Evolutionary conservation across 2,797 vertebrate genomes (phyloP).

Genomic region (Bovichtus variegatus): DNA sequence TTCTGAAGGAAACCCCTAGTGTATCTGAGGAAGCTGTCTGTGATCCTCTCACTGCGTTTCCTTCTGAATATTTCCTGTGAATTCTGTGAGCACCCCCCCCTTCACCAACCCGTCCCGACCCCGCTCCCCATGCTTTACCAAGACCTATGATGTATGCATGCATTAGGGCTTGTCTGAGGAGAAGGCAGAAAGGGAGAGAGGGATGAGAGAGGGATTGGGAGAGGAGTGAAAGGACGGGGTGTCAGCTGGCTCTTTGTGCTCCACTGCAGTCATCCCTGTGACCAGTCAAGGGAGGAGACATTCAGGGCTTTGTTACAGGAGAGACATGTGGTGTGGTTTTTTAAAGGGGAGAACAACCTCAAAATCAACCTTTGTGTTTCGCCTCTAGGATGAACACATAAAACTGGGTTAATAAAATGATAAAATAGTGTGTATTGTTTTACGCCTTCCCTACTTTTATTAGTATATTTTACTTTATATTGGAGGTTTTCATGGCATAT

Average conservation of each 20-base stretch:
- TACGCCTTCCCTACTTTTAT: slow-evolving; percentile 13
- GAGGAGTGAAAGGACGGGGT: slow-evolving; percentile 86
- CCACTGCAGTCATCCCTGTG: slow-evolving; percentile 90
- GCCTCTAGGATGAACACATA: slow-evolving; percentile 63
- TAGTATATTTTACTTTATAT: slow-evolving; percentile 12
- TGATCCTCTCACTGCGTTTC: slow-evolving; percentile 63
- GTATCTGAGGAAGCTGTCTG: slow-evolving; percentile 54
- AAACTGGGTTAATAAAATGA: slow-evolving; percentile 55
- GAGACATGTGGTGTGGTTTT: slow-evolving; percentile 87
- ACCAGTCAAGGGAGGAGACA: slow-evolving; percentile 90
- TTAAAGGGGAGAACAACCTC: slow-evolving; percentile 74
- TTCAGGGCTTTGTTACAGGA: slow-evolving; percentile 89
- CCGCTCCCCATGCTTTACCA: slow-evolving; percentile 72
- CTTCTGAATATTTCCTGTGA: slow-evolving; percentile 63
- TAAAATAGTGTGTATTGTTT: slow-evolving; percentile 39
- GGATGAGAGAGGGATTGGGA: slow-evolving; percentile 87
- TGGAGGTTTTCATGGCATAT: slow-evolving; percentile 12
- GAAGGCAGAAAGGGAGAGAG: slow-evolving; percentile 75
- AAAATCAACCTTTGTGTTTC: slow-evolving; percentile 75
- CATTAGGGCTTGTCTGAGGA: slow-evolving; percentile 82
- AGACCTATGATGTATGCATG: slow-evolving; percentile 83
- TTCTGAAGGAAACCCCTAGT: slow-evolving; percentile 44
- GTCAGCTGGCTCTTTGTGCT: slow-evolving; percentile 91
- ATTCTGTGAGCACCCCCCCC: slow-evolving; percentile 33
- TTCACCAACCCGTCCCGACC: slow-evolving; percentile 28